phyloP scores from a whole-genome alignment of 2,113 vertebrate species.

The Puffinus mauretanicus region DNA sequence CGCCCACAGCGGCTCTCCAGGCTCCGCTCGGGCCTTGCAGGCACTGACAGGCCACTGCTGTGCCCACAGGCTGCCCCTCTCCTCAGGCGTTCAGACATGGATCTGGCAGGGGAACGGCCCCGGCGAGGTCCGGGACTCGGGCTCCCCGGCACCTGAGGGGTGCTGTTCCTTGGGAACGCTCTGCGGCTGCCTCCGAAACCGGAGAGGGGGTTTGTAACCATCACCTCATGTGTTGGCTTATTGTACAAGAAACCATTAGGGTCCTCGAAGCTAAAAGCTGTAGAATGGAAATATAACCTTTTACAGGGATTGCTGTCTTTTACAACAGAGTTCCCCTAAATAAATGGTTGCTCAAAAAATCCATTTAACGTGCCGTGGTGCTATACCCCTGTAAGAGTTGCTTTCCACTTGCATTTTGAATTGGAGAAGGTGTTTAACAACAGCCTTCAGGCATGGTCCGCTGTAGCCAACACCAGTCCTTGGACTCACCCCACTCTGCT shows the following conservation, averaged over 20 bases:
- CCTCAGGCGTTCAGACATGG: accelerated
- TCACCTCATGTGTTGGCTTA: accelerated
- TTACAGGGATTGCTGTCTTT: too few relatives aligned
- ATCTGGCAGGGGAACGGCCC: neutral
- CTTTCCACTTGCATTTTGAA: neutral
- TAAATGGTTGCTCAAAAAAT: neutral
- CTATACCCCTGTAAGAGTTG: neutral
- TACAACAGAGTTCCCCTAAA: neutral
- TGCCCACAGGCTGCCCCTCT: neutral
- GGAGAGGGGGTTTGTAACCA: too few relatives aligned
- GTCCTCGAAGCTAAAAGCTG: neutral
- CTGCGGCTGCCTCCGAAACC: accelerated
- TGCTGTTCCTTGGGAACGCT: accelerated
- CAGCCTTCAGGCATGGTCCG: accelerated
- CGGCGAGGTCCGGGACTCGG: neutral
- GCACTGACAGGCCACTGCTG: accelerated
- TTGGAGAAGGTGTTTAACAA: neutral
- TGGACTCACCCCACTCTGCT: accelerated
- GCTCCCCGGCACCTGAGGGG: neutral
- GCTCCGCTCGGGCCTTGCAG: accelerated
- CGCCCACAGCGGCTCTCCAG: accelerated
- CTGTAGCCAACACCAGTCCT: accelerated
- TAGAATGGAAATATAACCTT: neutral
- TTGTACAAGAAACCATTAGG: neutral
- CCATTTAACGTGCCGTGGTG: accelerated